phyloP scores from a whole-genome alignment of 2,888 invertebrate genomes.

The Micropterix aruncella region DNA sequence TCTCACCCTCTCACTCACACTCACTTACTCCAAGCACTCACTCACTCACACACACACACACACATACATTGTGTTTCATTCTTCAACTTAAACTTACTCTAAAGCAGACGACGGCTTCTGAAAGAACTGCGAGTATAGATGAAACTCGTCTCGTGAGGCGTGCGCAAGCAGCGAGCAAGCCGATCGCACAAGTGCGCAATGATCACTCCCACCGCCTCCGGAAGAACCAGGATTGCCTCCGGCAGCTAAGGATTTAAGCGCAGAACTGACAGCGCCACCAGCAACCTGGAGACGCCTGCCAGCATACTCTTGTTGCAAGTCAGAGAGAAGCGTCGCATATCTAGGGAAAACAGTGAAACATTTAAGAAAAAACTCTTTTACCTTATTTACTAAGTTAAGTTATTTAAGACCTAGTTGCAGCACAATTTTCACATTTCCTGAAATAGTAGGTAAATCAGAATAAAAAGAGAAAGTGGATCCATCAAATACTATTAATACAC shows the following conservation, averaged over 20 bases:
- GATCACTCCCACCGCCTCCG: constrained; percentile 53
- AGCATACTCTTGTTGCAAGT: constrained; percentile 76
- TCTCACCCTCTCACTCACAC: no score
- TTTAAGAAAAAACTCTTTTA: no score
- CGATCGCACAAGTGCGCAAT: constrained; percentile 72
- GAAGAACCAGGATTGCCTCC: constrained; percentile 16
- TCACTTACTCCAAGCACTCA: no score
- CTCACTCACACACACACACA: no score
- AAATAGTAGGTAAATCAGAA: no score
- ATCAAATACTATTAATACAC: no score
- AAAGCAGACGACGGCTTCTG: constrained; percentile 48
- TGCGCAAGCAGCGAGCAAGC: constrained; percentile 85
- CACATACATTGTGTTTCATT: no score
- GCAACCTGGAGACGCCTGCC: constrained; percentile 55
- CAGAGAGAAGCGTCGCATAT: constrained; percentile 56
- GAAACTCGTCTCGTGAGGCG: constrained; percentile 88
- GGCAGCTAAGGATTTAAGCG: constrained; percentile 48
- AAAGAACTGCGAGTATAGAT: constrained; percentile 86
- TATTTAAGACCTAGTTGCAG: no score
- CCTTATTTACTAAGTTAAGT: no score
- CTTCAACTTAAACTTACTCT: constrained; percentile 30
- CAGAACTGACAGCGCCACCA: constrained; percentile 53
- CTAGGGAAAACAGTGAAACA: no score
- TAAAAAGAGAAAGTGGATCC: no score
- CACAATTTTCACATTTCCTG: no score